Conservation (phyloP, 2,113 vertebrate genomes). For the Oryzias javanicus region DNA sequence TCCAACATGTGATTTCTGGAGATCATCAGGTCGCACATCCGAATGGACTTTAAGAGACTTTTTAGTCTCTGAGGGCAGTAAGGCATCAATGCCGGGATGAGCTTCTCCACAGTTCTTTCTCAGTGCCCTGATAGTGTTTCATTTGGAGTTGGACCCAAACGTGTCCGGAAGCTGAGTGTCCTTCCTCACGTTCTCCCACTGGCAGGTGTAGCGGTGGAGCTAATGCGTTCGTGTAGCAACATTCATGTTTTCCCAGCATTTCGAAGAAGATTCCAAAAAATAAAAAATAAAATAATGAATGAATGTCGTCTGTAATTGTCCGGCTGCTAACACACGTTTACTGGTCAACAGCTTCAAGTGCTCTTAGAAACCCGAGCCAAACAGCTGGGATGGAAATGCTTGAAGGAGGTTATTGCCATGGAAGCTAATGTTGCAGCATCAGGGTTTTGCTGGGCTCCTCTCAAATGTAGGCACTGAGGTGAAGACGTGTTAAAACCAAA, state of each 20-base stretch:
- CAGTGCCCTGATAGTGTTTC: constrained; percentile 28
- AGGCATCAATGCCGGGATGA: constrained; percentile 45
- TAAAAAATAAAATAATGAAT: background rate
- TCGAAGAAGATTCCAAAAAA: background rate
- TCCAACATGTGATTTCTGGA: constrained; percentile 1
- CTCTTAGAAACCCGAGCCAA: constrained; percentile 29
- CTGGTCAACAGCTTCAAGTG: constrained; percentile 20
- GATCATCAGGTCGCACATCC: constrained; percentile 6
- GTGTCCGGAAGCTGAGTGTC: constrained; percentile 18
- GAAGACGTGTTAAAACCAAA: constrained; percentile 81
- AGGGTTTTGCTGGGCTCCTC: constrained; percentile 67
- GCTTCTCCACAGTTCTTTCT: constrained; percentile 40
- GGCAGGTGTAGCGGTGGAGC: constrained; percentile 19
- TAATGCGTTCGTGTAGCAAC: constrained; percentile 21
- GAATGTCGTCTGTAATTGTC: background rate
- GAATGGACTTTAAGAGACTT: constrained; percentile 26
- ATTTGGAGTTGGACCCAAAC: constrained; percentile 29
- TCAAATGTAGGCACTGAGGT: constrained; percentile 92
- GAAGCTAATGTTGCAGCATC: constrained; percentile 78
- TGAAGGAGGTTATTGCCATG: constrained; percentile 72
- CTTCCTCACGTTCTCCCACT: constrained; percentile 2
- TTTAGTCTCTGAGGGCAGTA: constrained; percentile 47
- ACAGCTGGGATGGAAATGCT: constrained; percentile 21
- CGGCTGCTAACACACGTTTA: constrained; percentile 1
- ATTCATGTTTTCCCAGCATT: constrained; percentile 31